Conservation (phyloP, 2,888 invertebrate genomes). For the Acanthosepion lycidas region DNA sequence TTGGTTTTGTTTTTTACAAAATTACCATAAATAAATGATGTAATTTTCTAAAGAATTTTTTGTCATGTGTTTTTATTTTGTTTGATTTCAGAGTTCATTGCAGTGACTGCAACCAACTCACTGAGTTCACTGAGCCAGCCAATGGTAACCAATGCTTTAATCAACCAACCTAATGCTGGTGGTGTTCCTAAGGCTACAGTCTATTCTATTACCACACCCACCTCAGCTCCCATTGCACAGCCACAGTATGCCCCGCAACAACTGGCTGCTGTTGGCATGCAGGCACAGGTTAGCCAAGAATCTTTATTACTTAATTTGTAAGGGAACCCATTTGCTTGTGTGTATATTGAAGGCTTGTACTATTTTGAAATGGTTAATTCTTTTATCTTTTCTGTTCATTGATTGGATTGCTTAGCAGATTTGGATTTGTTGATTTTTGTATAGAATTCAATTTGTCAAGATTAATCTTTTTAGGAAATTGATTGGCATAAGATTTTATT, state of each 20-base stretch:
- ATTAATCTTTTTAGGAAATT: too few species aligned
- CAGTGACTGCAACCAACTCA: slow-evolving; percentile 48
- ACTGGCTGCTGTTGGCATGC: slow-evolving; percentile 60
- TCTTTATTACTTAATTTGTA: background rate
- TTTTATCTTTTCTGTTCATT: too few species aligned
- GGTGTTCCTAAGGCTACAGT: slow-evolving; percentile 58
- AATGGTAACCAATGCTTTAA: slow-evolving; percentile 51
- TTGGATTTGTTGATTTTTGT: too few species aligned
- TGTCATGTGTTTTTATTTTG: background rate
- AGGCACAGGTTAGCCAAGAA: slow-evolving; percentile 52
- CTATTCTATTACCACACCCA: slow-evolving; percentile 61
- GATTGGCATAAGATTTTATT: too few species aligned
- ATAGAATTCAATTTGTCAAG: too few species aligned
- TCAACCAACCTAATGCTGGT: slow-evolving; percentile 55
- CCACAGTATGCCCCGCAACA: slow-evolving; percentile 63
- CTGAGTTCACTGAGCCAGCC: slow-evolving; percentile 48
- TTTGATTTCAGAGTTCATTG: slow-evolving; percentile 51
- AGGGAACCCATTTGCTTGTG: background rate
- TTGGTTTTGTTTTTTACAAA: too few species aligned
- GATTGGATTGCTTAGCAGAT: too few species aligned
- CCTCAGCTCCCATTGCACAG: slow-evolving; percentile 56
- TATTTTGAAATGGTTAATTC: too few species aligned
- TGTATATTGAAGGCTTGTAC: background rate
- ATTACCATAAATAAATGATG: background rate
- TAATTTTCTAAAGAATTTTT: background rate